Base-by-base conservation (phyloP, 2,888 invertebrate genomes). In the Adelphocoris suturalis region DNA sequence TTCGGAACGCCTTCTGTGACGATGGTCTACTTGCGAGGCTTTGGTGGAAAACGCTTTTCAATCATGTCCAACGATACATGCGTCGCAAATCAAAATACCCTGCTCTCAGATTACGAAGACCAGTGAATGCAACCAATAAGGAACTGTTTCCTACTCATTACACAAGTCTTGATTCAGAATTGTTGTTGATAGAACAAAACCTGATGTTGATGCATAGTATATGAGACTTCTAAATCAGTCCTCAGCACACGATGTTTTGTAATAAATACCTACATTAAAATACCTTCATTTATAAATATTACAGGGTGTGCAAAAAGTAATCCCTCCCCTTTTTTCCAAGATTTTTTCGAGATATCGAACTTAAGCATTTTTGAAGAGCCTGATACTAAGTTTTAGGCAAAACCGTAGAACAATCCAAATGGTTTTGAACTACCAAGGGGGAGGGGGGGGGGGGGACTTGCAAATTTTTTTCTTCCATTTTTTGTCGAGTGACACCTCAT, bases 21-120 rank as follows among this genome's bases (percentile, higher is more conserved):
- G 87, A 86, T 37, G 86, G 82, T 27, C 61, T 88, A 0, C 82
- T 90, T 7, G 80, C 91, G 7, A 91, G 89, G 81, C 89, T 90
- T 14, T 91, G 91, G 91, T 91, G 91, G 91, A 91, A 91, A 61
- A 86, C 57, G 27, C 85, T 91, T 13, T 75, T 90, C 19, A 82
- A 61, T n/a, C 82, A 90, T 48, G 84, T 91, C 13, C 47, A 85
- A 52, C 46, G 86, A 46, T 68, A 90, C 55, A 57, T 90, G 47
- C 90, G 78, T 23, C 52, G 86, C 47, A 90, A 90, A 47, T 80
- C 78, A 13, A 85, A 86, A 78, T 85, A 86, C 46, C 90, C 86
- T 7, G n/a, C 61, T 0, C 75, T 90, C 7, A 55, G 78, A n/a
- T 80, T 90, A 0, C 37, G 68, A 52, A 48, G 90, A 28, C 86